phyloP scores from a whole-genome alignment of 2,888 invertebrate genomes.

The Balanococcus diminutus region DNA sequence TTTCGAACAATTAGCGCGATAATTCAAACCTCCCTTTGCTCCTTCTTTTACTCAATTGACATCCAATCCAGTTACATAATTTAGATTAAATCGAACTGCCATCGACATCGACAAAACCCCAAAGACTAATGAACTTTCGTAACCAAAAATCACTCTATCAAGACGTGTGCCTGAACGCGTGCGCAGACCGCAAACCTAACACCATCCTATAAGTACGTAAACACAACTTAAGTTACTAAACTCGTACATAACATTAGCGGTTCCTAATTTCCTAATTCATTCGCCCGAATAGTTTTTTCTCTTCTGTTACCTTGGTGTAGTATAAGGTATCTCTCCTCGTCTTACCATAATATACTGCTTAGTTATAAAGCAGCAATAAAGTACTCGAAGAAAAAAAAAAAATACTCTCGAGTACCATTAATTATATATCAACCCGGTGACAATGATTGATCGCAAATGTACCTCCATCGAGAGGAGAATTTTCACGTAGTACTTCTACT shows the following conservation, averaged over 20 bases:
- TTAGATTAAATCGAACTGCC: not conserved
- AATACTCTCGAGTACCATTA: not conserved
- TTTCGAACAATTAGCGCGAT: too few relatives aligned
- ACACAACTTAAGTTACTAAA: not conserved
- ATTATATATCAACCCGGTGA: not conserved
- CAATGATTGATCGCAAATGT: not conserved
- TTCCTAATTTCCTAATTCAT: not conserved
- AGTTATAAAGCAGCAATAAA: too few relatives aligned
- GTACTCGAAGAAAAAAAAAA: not conserved
- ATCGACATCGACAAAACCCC: not conserved
- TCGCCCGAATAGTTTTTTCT: not conserved
- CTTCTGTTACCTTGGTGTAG: not conserved
- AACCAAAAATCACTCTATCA: not conserved
- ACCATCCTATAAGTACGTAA: not conserved
- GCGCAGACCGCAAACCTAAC: not conserved
- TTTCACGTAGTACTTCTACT: not conserved
- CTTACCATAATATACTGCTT: not conserved
- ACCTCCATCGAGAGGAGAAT: not conserved
- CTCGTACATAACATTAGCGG: not conserved
- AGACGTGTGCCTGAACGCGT: not conserved
- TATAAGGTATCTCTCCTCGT: not conserved
- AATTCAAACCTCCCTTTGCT: too few relatives aligned
- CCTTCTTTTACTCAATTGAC: too few relatives aligned
- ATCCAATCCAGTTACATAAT: not conserved
- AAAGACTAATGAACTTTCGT: not conserved